Conservation (phyloP, 1,140 invertebrate genomes). For the Drosophila persimilis region DNA sequence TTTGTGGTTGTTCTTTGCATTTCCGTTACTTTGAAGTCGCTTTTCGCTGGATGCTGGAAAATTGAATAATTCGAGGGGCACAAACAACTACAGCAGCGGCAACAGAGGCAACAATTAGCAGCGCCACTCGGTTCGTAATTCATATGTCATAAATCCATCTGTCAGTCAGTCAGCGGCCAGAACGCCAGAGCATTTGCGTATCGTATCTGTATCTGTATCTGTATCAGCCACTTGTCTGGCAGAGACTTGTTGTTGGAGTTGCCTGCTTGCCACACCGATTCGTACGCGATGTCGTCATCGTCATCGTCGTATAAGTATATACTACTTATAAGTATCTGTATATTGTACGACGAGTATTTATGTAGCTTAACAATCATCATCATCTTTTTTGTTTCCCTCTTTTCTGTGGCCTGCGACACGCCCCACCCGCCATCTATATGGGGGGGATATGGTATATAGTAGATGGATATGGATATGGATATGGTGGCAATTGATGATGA, state of each 20-base stretch:
- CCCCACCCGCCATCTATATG: constrained; percentile 58
- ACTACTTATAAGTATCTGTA: constrained; percentile 16
- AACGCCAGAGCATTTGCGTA: background rate
- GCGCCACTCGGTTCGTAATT: constrained; percentile 64
- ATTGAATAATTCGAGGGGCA: constrained; percentile 68
- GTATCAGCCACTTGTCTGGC: constrained; percentile 54
- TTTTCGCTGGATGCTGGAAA: constrained; percentile 43
- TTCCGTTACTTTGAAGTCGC: constrained; percentile 70
- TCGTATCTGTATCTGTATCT: constrained; percentile 25
- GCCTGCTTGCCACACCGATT: constrained; percentile 68
- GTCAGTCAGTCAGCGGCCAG: constrained; percentile 41
- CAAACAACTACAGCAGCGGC: constrained; percentile 16
- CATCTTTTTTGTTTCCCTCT: constrained; percentile 7
- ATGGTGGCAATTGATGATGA: constrained; percentile 61
- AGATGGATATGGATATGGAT: background rate
- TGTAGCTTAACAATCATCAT: constrained; percentile 35
- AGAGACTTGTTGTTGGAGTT: background rate
- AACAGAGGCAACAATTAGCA: constrained; percentile 54
- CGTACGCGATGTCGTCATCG: constrained; percentile 69
- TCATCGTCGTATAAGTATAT: constrained; percentile 9
- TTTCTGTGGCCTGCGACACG: constrained; percentile 54
- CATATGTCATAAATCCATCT: constrained; percentile 79
- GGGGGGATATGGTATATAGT: constrained; percentile 16
- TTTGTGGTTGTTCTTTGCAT: constrained; percentile 21
- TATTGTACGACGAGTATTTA: background rate